phyloP scores from a whole-genome alignment of 2,888 invertebrate genomes.

The Eupithecia vulgata region DNA sequence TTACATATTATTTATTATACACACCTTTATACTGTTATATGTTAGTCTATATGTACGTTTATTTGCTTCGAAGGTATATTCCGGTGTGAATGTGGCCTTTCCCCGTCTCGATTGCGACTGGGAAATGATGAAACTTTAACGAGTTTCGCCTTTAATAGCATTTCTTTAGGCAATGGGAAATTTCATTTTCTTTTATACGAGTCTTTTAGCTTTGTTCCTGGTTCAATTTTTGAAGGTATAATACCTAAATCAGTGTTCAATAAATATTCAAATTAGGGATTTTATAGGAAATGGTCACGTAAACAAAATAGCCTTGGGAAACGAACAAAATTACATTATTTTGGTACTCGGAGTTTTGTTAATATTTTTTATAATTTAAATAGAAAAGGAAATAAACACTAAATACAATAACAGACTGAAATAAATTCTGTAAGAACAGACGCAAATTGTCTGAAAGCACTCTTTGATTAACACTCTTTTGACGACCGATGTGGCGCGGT shows the following conservation, averaged over 20 bases:
- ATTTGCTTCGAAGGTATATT: not conserved
- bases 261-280: conserved; percentile 17
- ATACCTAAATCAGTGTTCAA: conserved; percentile 8
- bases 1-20: not conserved
- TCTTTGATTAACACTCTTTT: too few relatives aligned
- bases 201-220: conserved; percentile 9
- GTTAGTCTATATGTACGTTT: too few relatives aligned
- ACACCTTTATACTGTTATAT: not conserved
- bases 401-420: not conserved
- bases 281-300: conserved; percentile 8
- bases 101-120: conserved; percentile 47
- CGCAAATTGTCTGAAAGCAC: not conserved
- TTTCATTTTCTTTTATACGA: conserved; percentile 33
- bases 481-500: too few relatives aligned
- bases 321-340: not conserved
- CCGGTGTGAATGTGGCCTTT: conserved; percentile 41
- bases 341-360: not conserved
- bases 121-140: conserved; percentile 64
- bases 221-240: conserved; percentile 6
- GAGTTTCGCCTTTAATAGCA: conserved; percentile 53
- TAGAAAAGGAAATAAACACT: not conserved
- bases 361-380: not conserved
- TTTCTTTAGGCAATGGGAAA: conserved; percentile 36
- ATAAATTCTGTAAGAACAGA: not conserved
- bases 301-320: not conserved